These are phyloP conservation scores for Drosophila vallismaia DNA, from an alignment of 2,888 invertebrate species.

Conservation along the genomic window DNA sequence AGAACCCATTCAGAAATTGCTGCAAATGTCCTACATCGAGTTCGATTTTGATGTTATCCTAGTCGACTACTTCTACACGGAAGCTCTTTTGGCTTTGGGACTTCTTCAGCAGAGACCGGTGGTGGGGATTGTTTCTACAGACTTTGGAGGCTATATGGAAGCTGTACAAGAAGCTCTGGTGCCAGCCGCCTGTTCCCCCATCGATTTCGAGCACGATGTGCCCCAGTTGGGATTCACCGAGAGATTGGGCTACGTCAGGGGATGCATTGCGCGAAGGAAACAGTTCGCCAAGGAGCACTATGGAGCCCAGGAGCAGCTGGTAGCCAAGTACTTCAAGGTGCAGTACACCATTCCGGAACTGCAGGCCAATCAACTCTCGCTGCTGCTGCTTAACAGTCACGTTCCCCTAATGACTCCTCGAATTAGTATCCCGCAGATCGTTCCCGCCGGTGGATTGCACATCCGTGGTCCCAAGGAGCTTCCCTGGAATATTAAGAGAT, in stretches of 20 bases:
- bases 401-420: conserved; percentile 84
- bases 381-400: conserved; percentile 85
- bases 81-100: conserved; percentile 83
- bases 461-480: conserved; percentile 83
- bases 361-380: conserved; percentile 83
- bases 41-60: conserved; percentile 84
- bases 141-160: conserved; percentile 84
- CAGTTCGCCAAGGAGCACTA: conserved; percentile 77
- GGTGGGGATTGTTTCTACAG: conserved; percentile 82
- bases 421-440: conserved; percentile 83
- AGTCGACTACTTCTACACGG: conserved; percentile 84
- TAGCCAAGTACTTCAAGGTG: conserved; percentile 79
- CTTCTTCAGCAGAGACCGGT: conserved; percentile 82
- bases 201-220: conserved; percentile 80
- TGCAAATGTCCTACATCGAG: conserved; percentile 73
- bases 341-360: conserved; percentile 79
- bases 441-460: conserved; percentile 86
- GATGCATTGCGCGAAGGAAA: conserved; percentile 76
- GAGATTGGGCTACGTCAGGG: conserved; percentile 85
- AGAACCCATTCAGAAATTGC: conserved; percentile 56
- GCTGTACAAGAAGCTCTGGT: conserved; percentile 84
- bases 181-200: conserved; percentile 84
- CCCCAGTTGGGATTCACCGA: conserved; percentile 84
- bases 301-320: conserved; percentile 79
- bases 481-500: conserved; percentile 83